phyloP scores from a whole-genome alignment of 2,888 invertebrate species.

The Eristalis pertinax region DNA sequence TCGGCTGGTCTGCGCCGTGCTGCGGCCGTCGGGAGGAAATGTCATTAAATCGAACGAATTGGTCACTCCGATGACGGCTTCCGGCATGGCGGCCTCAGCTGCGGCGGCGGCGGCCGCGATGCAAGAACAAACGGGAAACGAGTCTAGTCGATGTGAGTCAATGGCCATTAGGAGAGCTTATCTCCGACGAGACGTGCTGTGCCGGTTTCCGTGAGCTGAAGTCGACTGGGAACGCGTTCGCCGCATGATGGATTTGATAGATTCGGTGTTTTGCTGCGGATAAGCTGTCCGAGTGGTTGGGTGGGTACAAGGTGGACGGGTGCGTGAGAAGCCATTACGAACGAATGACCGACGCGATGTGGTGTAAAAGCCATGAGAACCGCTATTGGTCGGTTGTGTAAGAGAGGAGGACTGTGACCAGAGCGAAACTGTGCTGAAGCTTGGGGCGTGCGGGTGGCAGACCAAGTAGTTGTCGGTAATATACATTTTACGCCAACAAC shows the following conservation, averaged over 20 bases:
- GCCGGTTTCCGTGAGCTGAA: constrained; percentile 12
- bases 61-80: constrained; percentile 34
- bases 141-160: constrained; percentile 14
- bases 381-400: neutral
- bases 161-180: constrained; percentile 34
- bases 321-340: neutral
- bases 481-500: no score
- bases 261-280: neutral
- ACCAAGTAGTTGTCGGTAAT: no score
- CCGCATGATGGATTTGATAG: neutral
- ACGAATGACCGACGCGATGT: neutral
- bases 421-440: no score
- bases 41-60: constrained; percentile 23
- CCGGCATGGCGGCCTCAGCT: constrained; percentile 10
- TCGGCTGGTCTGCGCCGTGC: neutral
- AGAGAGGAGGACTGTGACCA: no score
- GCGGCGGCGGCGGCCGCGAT: no score
- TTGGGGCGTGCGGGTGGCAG: no score
- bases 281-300: neutral
- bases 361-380: neutral
- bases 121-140: neutral
- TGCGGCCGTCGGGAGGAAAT: constrained; percentile 3
- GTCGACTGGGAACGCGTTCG: neutral
- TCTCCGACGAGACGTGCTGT: constrained; percentile 18
- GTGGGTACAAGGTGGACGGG: neutral